phyloP scores from a whole-genome alignment of 2,797 vertebrate species.

The Scolopax bukidnonensis region DNA sequence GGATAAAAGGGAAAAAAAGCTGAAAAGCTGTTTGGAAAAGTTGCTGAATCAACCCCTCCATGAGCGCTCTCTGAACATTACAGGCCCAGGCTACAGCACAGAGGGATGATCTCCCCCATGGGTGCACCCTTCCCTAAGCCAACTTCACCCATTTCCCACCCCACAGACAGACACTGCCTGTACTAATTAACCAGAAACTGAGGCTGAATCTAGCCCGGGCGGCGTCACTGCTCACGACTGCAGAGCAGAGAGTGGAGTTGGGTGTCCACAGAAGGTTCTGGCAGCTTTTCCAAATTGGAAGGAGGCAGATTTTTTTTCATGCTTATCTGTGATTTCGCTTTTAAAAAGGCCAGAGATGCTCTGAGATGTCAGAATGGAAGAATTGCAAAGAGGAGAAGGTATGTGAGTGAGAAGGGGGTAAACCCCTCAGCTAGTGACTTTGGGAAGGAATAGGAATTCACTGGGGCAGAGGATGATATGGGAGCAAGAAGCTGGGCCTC shows the following conservation, averaged over 20 bases:
- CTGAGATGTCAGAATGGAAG: background rate
- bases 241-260: accelerated
- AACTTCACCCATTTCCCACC: accelerated
- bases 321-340: background rate
- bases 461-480: background rate
- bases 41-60: background rate
- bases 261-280: background rate
- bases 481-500: background rate
- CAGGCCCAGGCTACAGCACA: background rate
- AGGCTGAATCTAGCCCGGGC: background rate
- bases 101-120: accelerated
- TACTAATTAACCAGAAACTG: background rate
- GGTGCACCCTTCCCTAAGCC: background rate
- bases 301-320: background rate
- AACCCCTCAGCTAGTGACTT: background rate
- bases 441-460: background rate
- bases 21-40: background rate
- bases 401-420: background rate
- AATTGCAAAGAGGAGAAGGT: background rate
- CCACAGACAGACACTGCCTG: background rate
- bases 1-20: background rate
- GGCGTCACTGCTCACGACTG: accelerated
- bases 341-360: background rate
- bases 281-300: background rate
- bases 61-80: background rate